Percentiles rank a stretch among this genome's conserved stretches.
Evolutionary conservation across 2,888 invertebrate species (phyloP).

Genomic region (Neoaliturus tenellus): DNA sequence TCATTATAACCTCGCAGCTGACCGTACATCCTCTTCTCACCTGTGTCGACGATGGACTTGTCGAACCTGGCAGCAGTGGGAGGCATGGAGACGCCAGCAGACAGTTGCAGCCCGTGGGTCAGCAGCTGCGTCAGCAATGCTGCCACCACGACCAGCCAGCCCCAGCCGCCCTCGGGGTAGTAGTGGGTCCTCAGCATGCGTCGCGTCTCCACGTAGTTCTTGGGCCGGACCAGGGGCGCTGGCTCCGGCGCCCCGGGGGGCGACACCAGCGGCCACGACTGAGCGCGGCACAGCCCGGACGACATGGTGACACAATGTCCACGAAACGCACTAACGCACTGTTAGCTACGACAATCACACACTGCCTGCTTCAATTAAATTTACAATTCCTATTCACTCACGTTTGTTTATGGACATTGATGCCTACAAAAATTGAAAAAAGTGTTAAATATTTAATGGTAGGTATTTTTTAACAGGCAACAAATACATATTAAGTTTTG

Average conservation of each 20-base stretch:
- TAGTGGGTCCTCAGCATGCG: conserved; percentile 83
- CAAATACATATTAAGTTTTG: too few relatives aligned
- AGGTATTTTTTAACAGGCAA: too few relatives aligned
- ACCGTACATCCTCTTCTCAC: too few relatives aligned
- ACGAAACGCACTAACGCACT: neutral
- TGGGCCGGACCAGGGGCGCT: conserved; percentile 46
- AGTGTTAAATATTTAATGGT: too few relatives aligned
- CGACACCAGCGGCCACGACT: conserved; percentile 74
- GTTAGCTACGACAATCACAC: too few relatives aligned
- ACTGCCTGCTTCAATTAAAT: too few relatives aligned
- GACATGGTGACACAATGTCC: neutral
- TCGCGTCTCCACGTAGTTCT: conserved; percentile 77
- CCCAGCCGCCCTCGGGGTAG: conserved; percentile 93
- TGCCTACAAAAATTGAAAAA: too few relatives aligned
- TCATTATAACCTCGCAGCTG: too few relatives aligned
- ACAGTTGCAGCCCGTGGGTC: conserved; percentile 85
- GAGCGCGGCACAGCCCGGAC: conserved; percentile 72
- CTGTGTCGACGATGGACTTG: conserved; percentile 47
- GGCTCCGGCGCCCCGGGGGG: conserved; percentile 56
- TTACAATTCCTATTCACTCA: too few relatives aligned
- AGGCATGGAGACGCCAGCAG: conserved; percentile 74
- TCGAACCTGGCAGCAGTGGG: conserved; percentile 60
- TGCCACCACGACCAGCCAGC: conserved; percentile 86
- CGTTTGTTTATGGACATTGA: too few relatives aligned
- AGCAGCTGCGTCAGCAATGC: conserved; percentile 84